Conservation (phyloP, 2,888 invertebrate species). For the Dexiosoma caninum region DNA sequence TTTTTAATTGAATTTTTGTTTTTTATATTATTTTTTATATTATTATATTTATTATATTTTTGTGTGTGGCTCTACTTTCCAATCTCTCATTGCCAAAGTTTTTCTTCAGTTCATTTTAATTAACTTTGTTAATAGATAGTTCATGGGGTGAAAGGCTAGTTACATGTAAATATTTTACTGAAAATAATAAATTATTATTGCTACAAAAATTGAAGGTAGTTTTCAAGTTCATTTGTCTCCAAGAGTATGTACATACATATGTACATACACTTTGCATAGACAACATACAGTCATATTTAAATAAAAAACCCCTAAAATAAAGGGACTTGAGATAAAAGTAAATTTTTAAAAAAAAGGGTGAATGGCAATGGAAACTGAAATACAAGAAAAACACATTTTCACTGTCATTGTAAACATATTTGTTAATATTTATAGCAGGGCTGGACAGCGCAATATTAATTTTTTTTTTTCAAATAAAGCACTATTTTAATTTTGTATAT, state of each 20-base stretch:
- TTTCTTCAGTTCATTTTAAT: too few species aligned
- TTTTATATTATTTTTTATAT: too few species aligned
- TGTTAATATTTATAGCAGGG: slow-evolving; percentile 45
- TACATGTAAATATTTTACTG: too few species aligned
- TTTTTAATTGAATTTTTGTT: too few species aligned
- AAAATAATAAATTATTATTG: neutral
- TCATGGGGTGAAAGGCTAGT: too few species aligned
- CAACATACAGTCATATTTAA: neutral
- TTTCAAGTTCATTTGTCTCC: neutral
- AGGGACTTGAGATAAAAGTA: neutral
- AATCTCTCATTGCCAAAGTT: too few species aligned
- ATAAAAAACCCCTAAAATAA: neutral
- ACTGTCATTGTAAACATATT: slow-evolving; percentile 60
- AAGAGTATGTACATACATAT: neutral
- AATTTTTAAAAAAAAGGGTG: neutral
- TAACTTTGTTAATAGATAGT: too few species aligned
- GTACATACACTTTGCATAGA: neutral
- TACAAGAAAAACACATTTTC: slow-evolving; percentile 48
- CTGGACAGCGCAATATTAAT: neutral
- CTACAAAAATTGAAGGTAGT: neutral
- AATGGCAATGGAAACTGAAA: neutral
- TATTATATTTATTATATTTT: too few species aligned
- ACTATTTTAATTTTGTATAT: too few species aligned
- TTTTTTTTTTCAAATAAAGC: too few species aligned
- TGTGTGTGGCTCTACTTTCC: too few species aligned